Base-by-base conservation (phyloP, 2,888 invertebrate species). In the Cryptosula pallasiana region DNA sequence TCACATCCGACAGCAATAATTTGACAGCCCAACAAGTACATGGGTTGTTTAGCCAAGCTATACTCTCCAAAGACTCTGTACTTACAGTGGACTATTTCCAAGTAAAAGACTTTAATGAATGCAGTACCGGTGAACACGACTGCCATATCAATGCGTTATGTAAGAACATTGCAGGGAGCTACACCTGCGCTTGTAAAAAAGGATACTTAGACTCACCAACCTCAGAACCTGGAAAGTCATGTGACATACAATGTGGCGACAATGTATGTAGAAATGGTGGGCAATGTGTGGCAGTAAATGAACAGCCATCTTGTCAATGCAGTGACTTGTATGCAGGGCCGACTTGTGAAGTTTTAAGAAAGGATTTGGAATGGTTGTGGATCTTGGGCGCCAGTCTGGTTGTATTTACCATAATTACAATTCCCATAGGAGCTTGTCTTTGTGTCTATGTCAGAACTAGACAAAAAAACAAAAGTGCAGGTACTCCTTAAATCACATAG, bases 91-190 rank as follows among this genome's bases (percentile, higher is more conserved):
- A 55, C 55, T 55, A 55, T n/a, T 25, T 55, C 23, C 55, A 55
- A n/a, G 55, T 55, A 3, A 55, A 55, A n/a, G 55, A 55, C 55
- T 55, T 55, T 55, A 55, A 55, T 55, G 55, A 55, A 25, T 55
- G 55, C 25, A 13, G 3, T 5, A n/a, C 13, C 5, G n/a, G n/a
- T 55, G 3, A 5, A 5, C 55, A 55, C n/a, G 23, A 55, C 55
- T 55, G 55, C 23, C 13, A 55, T n/a, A n/a, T 55, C 25, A 3
- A 20, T 20, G 55, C 55, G 5, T 5, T 3, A 13, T 55, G 55
- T 25, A 5, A 25, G 5, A 55, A 55, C 25, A 55, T 25, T n/a
- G 55, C n/a, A 13, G 55, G 55, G 3, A 55, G 55, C n/a, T 55
- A 55, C 25, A 55, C n/a, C 5, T 55, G 55, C n/a, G 25, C 9